Evolutionary conservation across 2,888 invertebrate species (phyloP), one percentile per base, ranked within the genome.

Genomic region (Poecilobothrus nobilitatus): DNA sequence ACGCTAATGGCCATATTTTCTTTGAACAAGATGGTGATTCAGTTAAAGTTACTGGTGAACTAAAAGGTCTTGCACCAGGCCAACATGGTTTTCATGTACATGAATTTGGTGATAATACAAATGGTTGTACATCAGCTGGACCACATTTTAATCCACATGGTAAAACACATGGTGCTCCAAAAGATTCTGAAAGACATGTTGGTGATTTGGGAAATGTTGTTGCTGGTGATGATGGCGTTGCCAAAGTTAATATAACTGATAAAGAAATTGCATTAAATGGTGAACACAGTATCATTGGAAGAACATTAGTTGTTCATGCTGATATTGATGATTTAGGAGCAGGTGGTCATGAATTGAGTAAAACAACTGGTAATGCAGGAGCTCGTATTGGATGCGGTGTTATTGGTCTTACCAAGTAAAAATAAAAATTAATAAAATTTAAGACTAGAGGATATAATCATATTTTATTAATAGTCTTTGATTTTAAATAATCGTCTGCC

Each of bases 41-140:
- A 1, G 92, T 92, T 1, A 85, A 86, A 69, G 85, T 97, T n/a
- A 88, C 88, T 44, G 97, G 97, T 9, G 89, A 92, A 81, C 86
- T 97, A 12, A 83, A 81, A 41, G 95, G 96, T 1, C 84, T 97
- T 44, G 79, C 85, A 21, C 85, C 89, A 80, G 97, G 97, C 71
- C 79, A 83, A 3, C 85, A 82, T 71, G 82, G 83, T 27, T 95
- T 97, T 84, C 97, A 97, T 79, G 88, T 97, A 71, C 97, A 97
- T 79, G 94, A 97, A 83, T 97, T 95, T 78, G 97, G 97, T 0
- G 97, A 97, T 83, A 94, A 92, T 78, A 95, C 95, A 37, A 95
- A 97, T 79, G 94, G 94, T 1, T 97, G 97, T 82, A 92, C 90
- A n/a, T 95, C 94, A 62, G 95, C 97, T 53, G 97, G 97, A 0